Conservation (phyloP, 1,140 invertebrate genomes). For the Neotoxoptera formosana region DNA sequence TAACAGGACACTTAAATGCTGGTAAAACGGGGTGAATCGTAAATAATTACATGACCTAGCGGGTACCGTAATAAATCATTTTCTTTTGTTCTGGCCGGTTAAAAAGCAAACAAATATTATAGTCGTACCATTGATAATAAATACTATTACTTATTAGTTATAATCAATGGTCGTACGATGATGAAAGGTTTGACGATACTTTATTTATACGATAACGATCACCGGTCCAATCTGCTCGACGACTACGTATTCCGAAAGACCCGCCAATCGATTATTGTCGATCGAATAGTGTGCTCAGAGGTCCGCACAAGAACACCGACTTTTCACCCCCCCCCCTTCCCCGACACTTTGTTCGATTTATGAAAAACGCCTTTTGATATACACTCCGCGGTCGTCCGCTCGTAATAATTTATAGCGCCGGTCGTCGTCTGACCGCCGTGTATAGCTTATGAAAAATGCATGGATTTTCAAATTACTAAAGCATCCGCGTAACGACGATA, state of each 20-base stretch:
- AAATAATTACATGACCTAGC: not conserved
- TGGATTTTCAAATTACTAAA: conserved; percentile 37
- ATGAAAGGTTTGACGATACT: not conserved
- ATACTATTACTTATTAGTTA: too few relatives aligned
- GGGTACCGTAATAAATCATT: not conserved
- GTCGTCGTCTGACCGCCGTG: conserved; percentile 41
- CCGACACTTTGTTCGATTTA: conserved; percentile 34
- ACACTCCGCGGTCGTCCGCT: not conserved
- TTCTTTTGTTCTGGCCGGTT: not conserved
- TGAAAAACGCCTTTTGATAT: conserved; percentile 32
- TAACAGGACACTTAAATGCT: too few relatives aligned
- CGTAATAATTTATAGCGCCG: conserved; percentile 48
- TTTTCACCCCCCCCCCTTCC: not conserved
- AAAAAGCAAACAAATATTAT: not conserved
- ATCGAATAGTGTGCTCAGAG: not conserved
- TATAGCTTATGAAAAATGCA: conserved; percentile 54
- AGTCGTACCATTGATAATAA: too few relatives aligned
- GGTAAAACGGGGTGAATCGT: not conserved
- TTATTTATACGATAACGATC: not conserved
- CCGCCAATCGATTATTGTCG: not conserved
- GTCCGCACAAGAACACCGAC: not conserved
- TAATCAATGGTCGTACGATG: too few relatives aligned
- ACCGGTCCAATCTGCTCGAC: not conserved
- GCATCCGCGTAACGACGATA: conserved; percentile 13
- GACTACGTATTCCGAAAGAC: not conserved